phyloP scores from a whole-genome alignment of 2,888 invertebrate species.

The Carterocephalus palaemon region DNA sequence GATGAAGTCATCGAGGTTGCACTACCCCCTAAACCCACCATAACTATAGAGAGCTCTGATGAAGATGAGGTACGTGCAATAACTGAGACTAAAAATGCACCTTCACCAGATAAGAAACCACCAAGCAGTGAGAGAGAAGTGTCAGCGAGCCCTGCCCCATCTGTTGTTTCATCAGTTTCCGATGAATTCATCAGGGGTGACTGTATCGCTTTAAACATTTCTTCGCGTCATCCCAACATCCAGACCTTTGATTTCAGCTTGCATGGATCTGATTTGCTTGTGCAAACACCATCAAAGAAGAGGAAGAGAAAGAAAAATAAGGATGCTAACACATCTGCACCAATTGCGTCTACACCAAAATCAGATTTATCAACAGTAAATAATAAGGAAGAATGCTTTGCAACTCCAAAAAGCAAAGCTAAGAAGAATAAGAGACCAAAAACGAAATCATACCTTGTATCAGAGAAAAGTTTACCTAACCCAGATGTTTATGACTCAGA shows the following conservation, averaged over 20 bases:
- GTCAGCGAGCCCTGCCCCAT: slow-evolving; percentile 69
- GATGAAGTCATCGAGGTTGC: slow-evolving; percentile 72
- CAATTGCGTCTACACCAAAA: slow-evolving; percentile 35
- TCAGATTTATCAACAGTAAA: slow-evolving; percentile 34
- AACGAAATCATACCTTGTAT: slow-evolving; percentile 56
- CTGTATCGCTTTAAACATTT: slow-evolving; percentile 72
- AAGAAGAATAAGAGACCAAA: slow-evolving; percentile 67
- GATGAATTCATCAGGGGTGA: slow-evolving; percentile 74
- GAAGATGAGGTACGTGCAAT: slow-evolving; percentile 58
- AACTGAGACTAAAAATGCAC: slow-evolving; percentile 9
- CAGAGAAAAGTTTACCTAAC: slow-evolving; percentile 58
- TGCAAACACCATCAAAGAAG: slow-evolving; percentile 59
- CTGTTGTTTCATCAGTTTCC: slow-evolving; percentile 70
- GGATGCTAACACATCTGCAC: slow-evolving; percentile 52
- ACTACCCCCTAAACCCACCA: slow-evolving; percentile 69
- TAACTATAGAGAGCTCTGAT: slow-evolving; percentile 73
- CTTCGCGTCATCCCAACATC: slow-evolving; percentile 56
- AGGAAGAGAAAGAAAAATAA: slow-evolving; percentile 66
- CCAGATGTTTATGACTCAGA: slow-evolving; percentile 80
- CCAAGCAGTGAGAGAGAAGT: slow-evolving; percentile 47
- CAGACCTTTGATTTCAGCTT: slow-evolving; percentile 72
- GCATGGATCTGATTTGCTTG: slow-evolving; percentile 66
- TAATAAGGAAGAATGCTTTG: slow-evolving; percentile 58
- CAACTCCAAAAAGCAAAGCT: slow-evolving; percentile 70
- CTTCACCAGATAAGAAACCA: slow-evolving; percentile 27